A percentile compares a stretch with the other conserved stretches of the same genome.
These are phyloP conservation scores for Campoletis raptor DNA, from an alignment of 2,888 invertebrate genomes.

Conservation along the genomic window DNA sequence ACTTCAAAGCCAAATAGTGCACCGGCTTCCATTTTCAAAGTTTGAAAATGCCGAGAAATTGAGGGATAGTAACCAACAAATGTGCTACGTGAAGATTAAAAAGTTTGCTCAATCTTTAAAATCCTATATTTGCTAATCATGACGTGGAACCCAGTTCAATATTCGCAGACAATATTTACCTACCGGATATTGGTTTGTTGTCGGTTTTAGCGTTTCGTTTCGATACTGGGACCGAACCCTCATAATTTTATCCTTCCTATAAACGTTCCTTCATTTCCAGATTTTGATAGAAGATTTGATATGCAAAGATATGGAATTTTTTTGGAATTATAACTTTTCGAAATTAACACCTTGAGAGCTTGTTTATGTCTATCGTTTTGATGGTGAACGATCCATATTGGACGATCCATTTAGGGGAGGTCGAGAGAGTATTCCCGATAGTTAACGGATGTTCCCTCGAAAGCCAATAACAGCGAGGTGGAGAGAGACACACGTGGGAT, in stretches of 20 bases:
- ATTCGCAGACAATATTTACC: not conserved
- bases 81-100: not conserved
- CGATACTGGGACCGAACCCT: too few species aligned
- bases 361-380: not conserved
- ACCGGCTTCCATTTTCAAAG: not conserved
- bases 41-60: not conserved
- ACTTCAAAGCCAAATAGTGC: conserved; percentile 1
- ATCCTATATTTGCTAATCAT: not conserved
- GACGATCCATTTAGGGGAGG: not conserved
- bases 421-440: conserved; percentile 53
- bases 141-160: not conserved
- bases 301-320: too few species aligned
- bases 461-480: conserved; percentile 63
- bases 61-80: not conserved
- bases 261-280: too few species aligned
- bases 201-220: not conserved
- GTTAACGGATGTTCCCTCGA: conserved; percentile 64
- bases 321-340: not conserved
- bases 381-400: conserved; percentile 4
- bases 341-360: not conserved
- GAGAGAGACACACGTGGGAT: conserved; percentile 39
- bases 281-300: too few species aligned
- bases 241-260: too few species aligned
- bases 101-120: not conserved
- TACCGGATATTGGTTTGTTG: not conserved